Evolutionary conservation across 2,797 vertebrate species (phyloP), one percentile per base, ranked within the genome.

Genomic region (Danio jaintianensis): DNA sequence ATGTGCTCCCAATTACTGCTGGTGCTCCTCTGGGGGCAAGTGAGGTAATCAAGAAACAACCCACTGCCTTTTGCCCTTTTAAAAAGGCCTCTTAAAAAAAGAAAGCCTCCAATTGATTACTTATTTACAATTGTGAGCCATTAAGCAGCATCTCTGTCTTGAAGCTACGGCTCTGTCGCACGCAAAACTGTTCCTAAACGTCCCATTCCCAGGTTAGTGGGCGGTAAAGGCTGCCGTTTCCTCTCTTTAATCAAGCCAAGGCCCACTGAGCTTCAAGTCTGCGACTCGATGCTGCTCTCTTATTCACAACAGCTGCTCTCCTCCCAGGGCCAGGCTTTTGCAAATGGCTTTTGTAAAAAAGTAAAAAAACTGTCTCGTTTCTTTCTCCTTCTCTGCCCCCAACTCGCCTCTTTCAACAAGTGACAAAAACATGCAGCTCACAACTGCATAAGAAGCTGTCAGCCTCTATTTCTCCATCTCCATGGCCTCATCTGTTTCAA

Each of bases 301-400:
- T 91, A 93, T 93, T 92, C 92, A 92, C 91, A 93, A 91, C 92
- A 94, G 93, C 93, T 93, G 93, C 92, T 90, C 85, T 52, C 87
- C 91, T 94, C 92, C 91, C 91, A 93, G 88, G 90, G 89, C 88
- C 88, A 82, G 89, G 91, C 91, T 93, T 93, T 93, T 93, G 93
- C 91, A 93, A 93, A 94, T 94, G 87, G 89, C 88, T 88, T 93
- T 93, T 93, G 91, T 93, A 91, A 89, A 89, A 91, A 87, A 86
- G 87, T 89, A 92, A 89, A 89, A 90, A 47, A 91, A 89, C 50
- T 70, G 56, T 71, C 79, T 82, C 59, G 62, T 53, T 81, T 78
- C 48, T 66, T 5, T 22, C 81, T 86, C 77, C 82, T 76, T 77
- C 83, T 82, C 48, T 22, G 42, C 73, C 85, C 80, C 43, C 71